Conservation (phyloP, 2,113 vertebrate genomes). For the Pseudonaja textilis region DNA sequence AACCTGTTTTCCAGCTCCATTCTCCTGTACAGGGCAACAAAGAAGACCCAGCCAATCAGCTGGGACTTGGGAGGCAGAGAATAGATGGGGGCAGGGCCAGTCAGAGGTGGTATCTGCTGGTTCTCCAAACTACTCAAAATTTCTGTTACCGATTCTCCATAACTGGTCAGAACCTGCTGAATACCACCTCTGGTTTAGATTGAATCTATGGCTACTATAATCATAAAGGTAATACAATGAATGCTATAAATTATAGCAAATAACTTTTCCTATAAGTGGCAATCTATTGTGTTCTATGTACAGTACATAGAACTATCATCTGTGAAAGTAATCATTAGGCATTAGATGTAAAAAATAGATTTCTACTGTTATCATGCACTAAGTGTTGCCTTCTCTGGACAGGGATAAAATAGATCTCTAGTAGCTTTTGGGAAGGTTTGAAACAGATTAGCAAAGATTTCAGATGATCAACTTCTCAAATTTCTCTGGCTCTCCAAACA, state of each 20-base stretch:
- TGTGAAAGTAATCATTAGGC: background rate
- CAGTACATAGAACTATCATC: background rate
- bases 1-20: too few relatives aligned
- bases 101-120: too few relatives aligned
- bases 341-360: background rate
- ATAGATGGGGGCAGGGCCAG: too few relatives aligned
- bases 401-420: background rate
- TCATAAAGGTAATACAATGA: background rate
- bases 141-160: too few relatives aligned
- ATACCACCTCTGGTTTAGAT: too few relatives aligned
- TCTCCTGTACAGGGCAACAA: too few relatives aligned
- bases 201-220: too few relatives aligned
- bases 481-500: background rate
- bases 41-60: too few relatives aligned
- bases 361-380: background rate
- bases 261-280: background rate
- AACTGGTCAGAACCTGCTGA: too few relatives aligned
- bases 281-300: background rate
- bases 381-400: background rate
- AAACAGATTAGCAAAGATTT: background rate
- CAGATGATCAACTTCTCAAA: background rate
- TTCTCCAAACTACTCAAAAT: too few relatives aligned
- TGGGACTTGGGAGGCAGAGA: too few relatives aligned
- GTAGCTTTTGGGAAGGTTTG: background rate
- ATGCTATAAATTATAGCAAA: background rate